Percentiles rank a stretch among this genome's conserved stretches.
These are phyloP conservation scores for Bungarus multicinctus DNA, from an alignment of 2,113 vertebrate species.

Conservation along the genomic window DNA sequence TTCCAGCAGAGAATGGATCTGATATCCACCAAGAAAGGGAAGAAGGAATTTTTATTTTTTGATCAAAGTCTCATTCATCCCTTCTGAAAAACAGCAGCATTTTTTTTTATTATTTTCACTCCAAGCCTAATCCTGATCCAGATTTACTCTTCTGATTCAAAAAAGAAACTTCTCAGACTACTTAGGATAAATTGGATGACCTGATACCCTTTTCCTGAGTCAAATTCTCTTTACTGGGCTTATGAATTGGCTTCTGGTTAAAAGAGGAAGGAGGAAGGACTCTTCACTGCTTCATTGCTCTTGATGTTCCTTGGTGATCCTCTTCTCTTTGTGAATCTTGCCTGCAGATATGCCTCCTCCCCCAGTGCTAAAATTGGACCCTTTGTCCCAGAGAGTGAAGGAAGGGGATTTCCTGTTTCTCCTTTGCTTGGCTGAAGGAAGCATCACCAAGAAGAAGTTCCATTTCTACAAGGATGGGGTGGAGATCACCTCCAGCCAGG, in stretches of 20 bases:
- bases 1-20: too few relatives aligned
- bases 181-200: neutral
- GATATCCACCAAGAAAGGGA: too few relatives aligned
- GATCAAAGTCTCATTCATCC: too few relatives aligned
- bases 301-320: neutral
- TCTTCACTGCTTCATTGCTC: neutral
- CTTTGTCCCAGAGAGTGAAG: neutral
- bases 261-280: neutral
- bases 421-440: neutral
- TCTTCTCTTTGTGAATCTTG: too few relatives aligned
- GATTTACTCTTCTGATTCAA: neutral
- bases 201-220: neutral
- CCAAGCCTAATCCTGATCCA: neutral
- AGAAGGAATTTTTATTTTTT: too few relatives aligned
- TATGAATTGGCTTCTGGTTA: too few relatives aligned
- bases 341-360: neutral
- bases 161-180: neutral
- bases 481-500: neutral
- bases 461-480: slow-evolving; percentile 5
- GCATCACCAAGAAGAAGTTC: neutral
- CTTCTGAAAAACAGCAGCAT: neutral
- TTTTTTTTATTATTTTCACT: neutral
- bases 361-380: neutral
- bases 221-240: too few relatives aligned
- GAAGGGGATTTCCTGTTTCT: neutral